Evolutionary conservation across 2,888 invertebrate species (phyloP), one percentile per base, ranked within the genome.

Genomic region (Eilema griseolum): DNA sequence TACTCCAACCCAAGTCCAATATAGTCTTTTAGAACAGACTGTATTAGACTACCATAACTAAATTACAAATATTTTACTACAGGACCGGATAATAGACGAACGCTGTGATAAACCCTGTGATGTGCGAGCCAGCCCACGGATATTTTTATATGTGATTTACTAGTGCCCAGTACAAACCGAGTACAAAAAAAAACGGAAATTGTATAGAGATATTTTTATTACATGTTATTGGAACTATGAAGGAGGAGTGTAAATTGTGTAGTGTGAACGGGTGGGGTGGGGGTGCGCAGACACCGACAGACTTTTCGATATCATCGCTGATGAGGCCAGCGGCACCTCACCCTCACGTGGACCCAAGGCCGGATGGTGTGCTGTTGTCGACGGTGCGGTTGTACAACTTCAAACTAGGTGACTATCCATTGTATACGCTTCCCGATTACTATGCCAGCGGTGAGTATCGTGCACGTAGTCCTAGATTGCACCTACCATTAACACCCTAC

Each of bases 71-170:
- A 61, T 79, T 80, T 78, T 75, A 73, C 60, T 41, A 72, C 75
- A 76, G 78, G 80, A 82, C 84, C 80, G 86, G 85, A 89, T 89
- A 88, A 84, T 89, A 90, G 90, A 89, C 89, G 92, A 92, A 92
- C 88, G 88, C 90, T 95, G 95, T 95, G 95, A 95, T 95, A 95
- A 74, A 87, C 90, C 88, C 94, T 95, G 95, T 95, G 95, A 95
- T 95, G 93, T 91, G 94, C 89, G 90, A 91, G 87, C 89, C 88
- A 92, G 89, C 90, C 89, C 89, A 90, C 88, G 91, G 92, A 94
- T 95, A 95, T 94, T 95, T 95, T 94, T 95, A 90, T 94, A 95
- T 95, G 95, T 95, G 93, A 95, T 95, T 95, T 95, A 95, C 88
- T 90, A 93, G 93, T 93, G 93, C 93, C 94, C 92, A 92, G 95